A percentile compares a stretch with the other conserved stretches of the same genome.
Conservation (phyloP, 2,797 vertebrate genomes). For the Podarcis siculus region DNA sequence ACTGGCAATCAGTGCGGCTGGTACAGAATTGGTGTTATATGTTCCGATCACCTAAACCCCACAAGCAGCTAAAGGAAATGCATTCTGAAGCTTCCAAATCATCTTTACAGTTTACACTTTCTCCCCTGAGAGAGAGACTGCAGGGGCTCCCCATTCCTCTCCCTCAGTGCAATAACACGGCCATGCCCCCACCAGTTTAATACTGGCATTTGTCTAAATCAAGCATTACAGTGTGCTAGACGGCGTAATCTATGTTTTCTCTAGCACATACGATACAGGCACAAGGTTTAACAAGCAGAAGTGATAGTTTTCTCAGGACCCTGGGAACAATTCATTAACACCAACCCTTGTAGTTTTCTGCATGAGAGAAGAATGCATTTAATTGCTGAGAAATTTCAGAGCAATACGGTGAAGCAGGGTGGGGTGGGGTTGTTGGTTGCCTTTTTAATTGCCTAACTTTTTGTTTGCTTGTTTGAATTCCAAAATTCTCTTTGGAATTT, state of each 20-base stretch:
- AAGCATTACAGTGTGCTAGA: slow-evolving; percentile 34
- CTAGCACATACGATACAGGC: slow-evolving; percentile 51
- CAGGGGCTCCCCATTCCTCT: not conserved
- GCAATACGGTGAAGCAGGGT: not conserved
- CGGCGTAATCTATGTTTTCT: slow-evolving; percentile 48
- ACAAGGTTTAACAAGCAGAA: slow-evolving; percentile 56
- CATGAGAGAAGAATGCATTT: slow-evolving; percentile 36
- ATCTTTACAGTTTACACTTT: not conserved
- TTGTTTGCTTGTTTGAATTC: no score
- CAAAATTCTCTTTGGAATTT: no score
- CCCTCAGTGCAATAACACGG: no score
- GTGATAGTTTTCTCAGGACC: slow-evolving; percentile 49
- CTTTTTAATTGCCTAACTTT: no score
- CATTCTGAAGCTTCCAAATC: no score
- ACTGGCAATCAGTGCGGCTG: no score
- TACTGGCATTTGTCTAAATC: slow-evolving; percentile 10
- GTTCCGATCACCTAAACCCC: no score
- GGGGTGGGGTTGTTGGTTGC: no score
- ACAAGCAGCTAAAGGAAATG: no score
- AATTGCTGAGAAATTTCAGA: slow-evolving; percentile 21
- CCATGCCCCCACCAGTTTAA: no score
- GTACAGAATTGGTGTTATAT: no score
- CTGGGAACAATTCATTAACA: slow-evolving; percentile 56
- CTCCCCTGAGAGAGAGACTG: not conserved
- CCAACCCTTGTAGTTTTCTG: slow-evolving; percentile 29